Evolutionary conservation across 2,888 invertebrate genomes (phyloP), one percentile per base, ranked within the genome.

Genomic region (Bombyx huttoni): DNA sequence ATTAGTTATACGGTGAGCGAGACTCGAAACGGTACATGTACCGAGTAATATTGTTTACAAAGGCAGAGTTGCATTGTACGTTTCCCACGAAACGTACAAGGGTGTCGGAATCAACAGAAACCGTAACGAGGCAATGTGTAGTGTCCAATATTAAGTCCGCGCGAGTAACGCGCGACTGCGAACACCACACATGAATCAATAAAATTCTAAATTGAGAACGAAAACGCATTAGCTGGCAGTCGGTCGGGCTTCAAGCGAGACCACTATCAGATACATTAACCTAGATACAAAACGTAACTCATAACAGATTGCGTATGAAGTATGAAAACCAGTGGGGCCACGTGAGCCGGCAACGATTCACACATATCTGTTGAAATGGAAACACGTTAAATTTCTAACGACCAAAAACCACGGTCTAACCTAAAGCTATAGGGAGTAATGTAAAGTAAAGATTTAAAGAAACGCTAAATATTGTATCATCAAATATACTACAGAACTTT

Each of bases 321-420:
- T 76, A 73, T 75, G 75, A 40, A 40, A 40, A 40, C 12, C 40
- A 40, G 40, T 40, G 40, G 9, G 2, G 7, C 8, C 12, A 40
- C 70, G 73, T 68, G 70, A 65, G 68, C 61, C 61, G 63, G 62
- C 62, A 65, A 69, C 65, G 70, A 68, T 77, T 77, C 75, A 76
- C 73, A 73, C 73, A 68, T 62, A 71, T 72, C 71, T 82, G 80
- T 75, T 62, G 81, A 83, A 85, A 86, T 71, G 65, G 78, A 84
- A 76, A 77, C 75, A 70, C 60, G 62, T 70, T 63, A 66, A 66
- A 60, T 67, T 65, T 67, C 64, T 68, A 67, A 70, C 40, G 45
- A n/a, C 35, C 55, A 53, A 40, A 40, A 40, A 10, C 40, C 40
- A 40, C 24, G 24, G 24, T 24, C 24, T 7, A 40, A 40, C 40